Percentiles rank a stretch among this genome's conserved stretches.
These are phyloP conservation scores for Ormyrus labotus DNA, from an alignment of 2,888 invertebrate genomes.

Conservation along the genomic window DNA sequence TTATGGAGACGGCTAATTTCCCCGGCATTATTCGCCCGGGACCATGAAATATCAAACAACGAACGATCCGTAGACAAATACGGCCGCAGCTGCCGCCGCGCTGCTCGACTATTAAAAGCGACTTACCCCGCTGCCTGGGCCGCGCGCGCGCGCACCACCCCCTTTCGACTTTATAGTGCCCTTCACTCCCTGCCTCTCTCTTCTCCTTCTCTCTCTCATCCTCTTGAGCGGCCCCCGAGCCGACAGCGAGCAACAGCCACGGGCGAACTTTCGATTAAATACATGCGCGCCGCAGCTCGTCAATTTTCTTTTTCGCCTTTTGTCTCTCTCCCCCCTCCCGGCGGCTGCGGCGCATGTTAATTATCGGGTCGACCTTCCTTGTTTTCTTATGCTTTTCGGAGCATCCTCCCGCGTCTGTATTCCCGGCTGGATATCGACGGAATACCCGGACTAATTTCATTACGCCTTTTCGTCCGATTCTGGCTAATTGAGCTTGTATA, in stretches of 20 bases:
- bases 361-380: slow-evolving; percentile 32
- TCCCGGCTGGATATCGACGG: no score
- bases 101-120: slow-evolving; percentile 71
- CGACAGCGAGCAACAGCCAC: slow-evolving; percentile 27
- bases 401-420: no score
- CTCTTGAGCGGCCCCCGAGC: slow-evolving; percentile 13
- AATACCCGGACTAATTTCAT: no score
- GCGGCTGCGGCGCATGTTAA: slow-evolving; percentile 11
- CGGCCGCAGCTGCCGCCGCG: slow-evolving; percentile 68
- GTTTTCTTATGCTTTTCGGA: neutral
- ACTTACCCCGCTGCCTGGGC: slow-evolving; percentile 66
- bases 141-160: slow-evolving; percentile 40
- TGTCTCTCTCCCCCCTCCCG: slow-evolving; percentile 42
- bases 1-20: slow-evolving; percentile 54
- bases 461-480: no score
- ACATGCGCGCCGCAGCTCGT: slow-evolving; percentile 44
- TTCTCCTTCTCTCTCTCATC: slow-evolving; percentile 50
- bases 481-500: no score
- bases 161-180: slow-evolving; percentile 58
- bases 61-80: slow-evolving; percentile 52
- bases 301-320: slow-evolving; percentile 54
- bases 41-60: slow-evolving; percentile 51
- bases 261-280: slow-evolving; percentile 54
- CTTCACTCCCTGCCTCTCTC: slow-evolving; percentile 49
- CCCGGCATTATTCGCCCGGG: slow-evolving; percentile 51